Conservation (phyloP, 2,113 vertebrate genomes). For the Potamarius usumacintae region DNA sequence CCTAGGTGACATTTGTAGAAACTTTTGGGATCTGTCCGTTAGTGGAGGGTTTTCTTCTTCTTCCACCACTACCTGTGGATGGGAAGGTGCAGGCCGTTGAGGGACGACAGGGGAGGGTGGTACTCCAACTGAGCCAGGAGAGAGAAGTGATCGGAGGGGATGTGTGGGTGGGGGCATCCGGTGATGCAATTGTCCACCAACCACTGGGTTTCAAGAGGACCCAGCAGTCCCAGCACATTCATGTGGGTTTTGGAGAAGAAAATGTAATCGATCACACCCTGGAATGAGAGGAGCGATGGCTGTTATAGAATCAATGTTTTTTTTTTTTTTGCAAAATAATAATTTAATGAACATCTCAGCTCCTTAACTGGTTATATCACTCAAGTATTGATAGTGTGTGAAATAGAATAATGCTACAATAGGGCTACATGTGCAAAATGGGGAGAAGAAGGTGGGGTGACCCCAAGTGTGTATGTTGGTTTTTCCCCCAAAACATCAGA, state of each 20-base stretch:
- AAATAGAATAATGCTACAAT: not conserved
- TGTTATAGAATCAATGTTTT: not conserved
- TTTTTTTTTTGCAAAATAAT: not conserved
- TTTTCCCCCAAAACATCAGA: too few relatives aligned
- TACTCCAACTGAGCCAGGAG: slow-evolving; percentile 98
- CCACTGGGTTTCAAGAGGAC: slow-evolving; percentile 97
- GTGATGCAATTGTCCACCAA: slow-evolving; percentile 95
- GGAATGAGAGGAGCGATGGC: slow-evolving; percentile 5
- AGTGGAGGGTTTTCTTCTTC: not conserved
- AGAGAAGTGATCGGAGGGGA: slow-evolving; percentile 99
- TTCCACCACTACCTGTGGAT: slow-evolving; percentile 85
- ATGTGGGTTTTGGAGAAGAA: slow-evolving; percentile 98
- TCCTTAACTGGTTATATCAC: not conserved
- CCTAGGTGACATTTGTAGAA: slow-evolving; percentile 68
- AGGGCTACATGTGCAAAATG: not conserved
- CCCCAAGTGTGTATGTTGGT: too few relatives aligned
- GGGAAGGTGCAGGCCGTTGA: slow-evolving; percentile 92
- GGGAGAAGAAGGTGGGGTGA: too few relatives aligned
- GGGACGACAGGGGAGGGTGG: slow-evolving; percentile 79
- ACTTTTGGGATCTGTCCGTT: slow-evolving; percentile 45
- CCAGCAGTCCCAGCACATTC: slow-evolving; percentile 91
- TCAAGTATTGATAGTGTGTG: not conserved
- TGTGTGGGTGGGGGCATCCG: slow-evolving; percentile 98
- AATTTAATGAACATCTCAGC: not conserved
- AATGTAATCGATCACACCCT: slow-evolving; percentile 99